Base-by-base conservation (phyloP, 2,888 invertebrate genomes). In the Meteorus colon region DNA sequence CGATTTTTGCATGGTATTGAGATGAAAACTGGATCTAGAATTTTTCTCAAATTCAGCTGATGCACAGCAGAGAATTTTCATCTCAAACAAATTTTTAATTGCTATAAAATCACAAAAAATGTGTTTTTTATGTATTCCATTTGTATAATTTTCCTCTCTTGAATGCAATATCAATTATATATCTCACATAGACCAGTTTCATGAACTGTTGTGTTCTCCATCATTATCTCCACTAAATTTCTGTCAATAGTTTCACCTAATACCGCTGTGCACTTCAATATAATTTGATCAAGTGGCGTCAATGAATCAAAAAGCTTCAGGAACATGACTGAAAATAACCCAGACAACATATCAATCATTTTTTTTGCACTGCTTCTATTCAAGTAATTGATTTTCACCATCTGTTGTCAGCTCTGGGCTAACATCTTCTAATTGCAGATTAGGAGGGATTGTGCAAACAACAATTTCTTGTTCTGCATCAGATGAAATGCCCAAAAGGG, bases 231-330 rank as follows among this genome's bases (percentile, higher is more conserved):
- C 14, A 94, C 85, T 92, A 94, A 93, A 27, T 91, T 88, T 79
- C 94, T 90, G 0, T 92, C 91, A 81, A 94, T 92, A n/a, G 91
- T 91, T 73, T 92, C 92, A 0, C 94, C 94, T 10, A 94, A 88
- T 4, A 94, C 92, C 0, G 94, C 91, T 10, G 93, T 92, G 81
- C 92, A 93, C 88, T 94, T 94, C 41, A 94, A 83, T 16, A 94
- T 83, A 83, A 93, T 90, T 86, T 94, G 93, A 84, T 94, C 94
- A 78, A 92, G 91, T 0, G 93, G 92, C 3, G 91, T 92, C 77
- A 94, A 84, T 0, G 93, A 92, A 85, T 94, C 94, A 82, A 93
- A 94, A 0, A 92, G 91, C 86, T 92, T 93, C 81, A 94, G 84
- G 74, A 94, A 92, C 76, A 92, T 90, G 29, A 92, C 93, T 93